Conservation (phyloP, 2,113 vertebrate species). For the Penelope pileata region DNA sequence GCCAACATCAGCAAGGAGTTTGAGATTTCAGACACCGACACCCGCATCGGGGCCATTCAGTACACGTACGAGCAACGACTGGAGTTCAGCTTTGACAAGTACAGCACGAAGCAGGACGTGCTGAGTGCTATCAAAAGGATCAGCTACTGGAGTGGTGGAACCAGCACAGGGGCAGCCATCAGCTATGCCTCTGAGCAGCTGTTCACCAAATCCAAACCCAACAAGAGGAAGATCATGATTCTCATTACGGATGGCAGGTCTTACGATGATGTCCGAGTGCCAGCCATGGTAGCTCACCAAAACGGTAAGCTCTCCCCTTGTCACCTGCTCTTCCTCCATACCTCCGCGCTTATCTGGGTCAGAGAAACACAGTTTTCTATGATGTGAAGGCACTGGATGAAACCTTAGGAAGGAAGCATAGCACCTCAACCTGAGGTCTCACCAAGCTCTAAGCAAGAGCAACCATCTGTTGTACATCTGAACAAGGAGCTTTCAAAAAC, state of each 20-base stretch:
- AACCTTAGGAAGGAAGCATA: neutral
- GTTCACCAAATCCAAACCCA: constrained; percentile 96
- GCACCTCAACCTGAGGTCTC: neutral
- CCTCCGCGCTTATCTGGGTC: neutral
- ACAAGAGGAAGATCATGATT: constrained; percentile 97
- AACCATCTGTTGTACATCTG: neutral
- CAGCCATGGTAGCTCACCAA: constrained; percentile 86
- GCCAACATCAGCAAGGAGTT: constrained; percentile 94
- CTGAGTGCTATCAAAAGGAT: constrained; percentile 90
- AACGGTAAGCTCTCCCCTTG: constrained; percentile 78
- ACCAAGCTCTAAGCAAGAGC: neutral
- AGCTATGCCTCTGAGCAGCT: constrained; percentile 89
- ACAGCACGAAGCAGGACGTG: constrained; percentile 87
- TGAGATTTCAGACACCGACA: constrained; percentile 95
- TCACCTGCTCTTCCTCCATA: neutral
- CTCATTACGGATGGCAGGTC: constrained; percentile 96
- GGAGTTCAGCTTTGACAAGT: constrained; percentile 91
- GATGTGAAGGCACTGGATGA: neutral
- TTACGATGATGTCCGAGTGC: constrained; percentile 89
- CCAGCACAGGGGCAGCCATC: constrained; percentile 96
- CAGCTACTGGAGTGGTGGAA: constrained; percentile 97
- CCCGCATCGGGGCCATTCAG: constrained; percentile 91
- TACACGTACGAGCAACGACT: constrained; percentile 98
- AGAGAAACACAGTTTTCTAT: neutral
- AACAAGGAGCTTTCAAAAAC: neutral